phyloP scores from a whole-genome alignment of 2,797 vertebrate species.

The Australoheros facetus region DNA sequence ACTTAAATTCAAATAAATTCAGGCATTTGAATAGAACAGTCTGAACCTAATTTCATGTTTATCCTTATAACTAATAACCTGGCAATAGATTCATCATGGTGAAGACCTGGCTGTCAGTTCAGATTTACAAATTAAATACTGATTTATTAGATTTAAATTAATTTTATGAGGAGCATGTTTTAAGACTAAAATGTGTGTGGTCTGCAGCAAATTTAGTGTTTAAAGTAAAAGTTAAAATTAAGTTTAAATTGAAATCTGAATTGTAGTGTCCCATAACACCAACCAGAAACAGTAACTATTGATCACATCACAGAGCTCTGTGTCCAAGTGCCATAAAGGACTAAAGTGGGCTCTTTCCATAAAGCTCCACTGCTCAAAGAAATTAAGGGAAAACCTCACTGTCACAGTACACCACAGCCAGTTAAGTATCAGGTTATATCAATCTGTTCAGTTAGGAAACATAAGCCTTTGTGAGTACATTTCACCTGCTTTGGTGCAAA shows the following conservation, averaged over 20 bases:
- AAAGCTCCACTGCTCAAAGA: background rate
- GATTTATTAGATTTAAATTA: conserved; percentile 34
- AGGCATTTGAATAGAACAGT: conserved; percentile 19
- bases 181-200: background rate
- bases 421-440: background rate
- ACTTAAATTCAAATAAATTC: conserved; percentile 23
- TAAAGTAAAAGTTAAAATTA: background rate
- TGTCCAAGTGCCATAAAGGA: background rate
- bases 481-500: conserved; percentile 4
- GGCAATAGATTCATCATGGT: conserved; percentile 37
- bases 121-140: conserved; percentile 29
- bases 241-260: conserved; percentile 1
- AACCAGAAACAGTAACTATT: conserved; percentile 3
- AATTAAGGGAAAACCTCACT: background rate
- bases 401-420: background rate
- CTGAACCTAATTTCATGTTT: conserved; percentile 29
- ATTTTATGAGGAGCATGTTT: conserved; percentile 23
- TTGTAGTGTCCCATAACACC: background rate
- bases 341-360: background rate
- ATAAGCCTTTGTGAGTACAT: background rate
- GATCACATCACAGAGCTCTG: background rate
- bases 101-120: conserved; percentile 26
- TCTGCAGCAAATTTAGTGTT: background rate
- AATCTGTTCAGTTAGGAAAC: conserved; percentile 1
- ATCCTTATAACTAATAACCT: conserved; percentile 30